These are phyloP conservation scores for Dasysyrphus albostriatus DNA, from an alignment of 2,888 invertebrate species.

Conservation along the genomic window DNA sequence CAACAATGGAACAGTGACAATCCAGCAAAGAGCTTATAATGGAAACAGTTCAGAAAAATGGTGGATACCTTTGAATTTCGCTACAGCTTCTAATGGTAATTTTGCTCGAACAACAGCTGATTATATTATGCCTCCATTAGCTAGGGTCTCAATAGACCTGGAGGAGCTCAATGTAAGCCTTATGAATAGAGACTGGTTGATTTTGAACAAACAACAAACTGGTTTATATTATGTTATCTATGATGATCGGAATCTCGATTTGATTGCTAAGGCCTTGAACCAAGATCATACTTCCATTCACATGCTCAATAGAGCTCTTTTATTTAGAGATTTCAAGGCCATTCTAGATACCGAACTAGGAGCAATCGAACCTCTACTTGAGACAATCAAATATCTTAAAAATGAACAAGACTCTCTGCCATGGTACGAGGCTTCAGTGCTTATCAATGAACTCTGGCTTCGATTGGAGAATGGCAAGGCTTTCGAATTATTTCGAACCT, in stretches of 20 bases:
- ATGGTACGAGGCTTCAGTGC: conserved; percentile 86
- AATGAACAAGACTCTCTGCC: conserved; percentile 88
- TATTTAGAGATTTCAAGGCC: conserved; percentile 90
- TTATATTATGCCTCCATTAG: conserved; percentile 80
- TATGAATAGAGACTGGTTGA: conserved; percentile 80
- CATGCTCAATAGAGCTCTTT: conserved; percentile 91
- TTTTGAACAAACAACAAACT: conserved; percentile 82
- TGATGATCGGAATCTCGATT: conserved; percentile 87
- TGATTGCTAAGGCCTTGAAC: conserved; percentile 87
- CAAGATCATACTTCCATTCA: conserved; percentile 88
- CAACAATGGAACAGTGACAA: conserved; percentile 83
- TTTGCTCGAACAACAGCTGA: conserved; percentile 80
- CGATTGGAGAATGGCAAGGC: conserved; percentile 79
- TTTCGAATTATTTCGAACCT: conserved; percentile 78
- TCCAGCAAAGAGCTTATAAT: conserved; percentile 84
- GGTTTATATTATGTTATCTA: conserved; percentile 88
- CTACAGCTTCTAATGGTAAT: conserved; percentile 77
- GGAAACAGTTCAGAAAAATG: conserved; percentile 78
- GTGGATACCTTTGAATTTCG: conserved; percentile 83
- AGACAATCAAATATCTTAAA: conserved; percentile 85
- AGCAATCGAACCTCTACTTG: conserved; percentile 84
- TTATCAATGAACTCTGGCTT: conserved; percentile 77
- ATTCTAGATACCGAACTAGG: conserved; percentile 87
- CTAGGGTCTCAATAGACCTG: conserved; percentile 77
- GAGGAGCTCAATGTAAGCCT: conserved; percentile 79